phyloP scores from a whole-genome alignment of 2,888 invertebrate genomes.

The Sinotaia quadrata region DNA sequence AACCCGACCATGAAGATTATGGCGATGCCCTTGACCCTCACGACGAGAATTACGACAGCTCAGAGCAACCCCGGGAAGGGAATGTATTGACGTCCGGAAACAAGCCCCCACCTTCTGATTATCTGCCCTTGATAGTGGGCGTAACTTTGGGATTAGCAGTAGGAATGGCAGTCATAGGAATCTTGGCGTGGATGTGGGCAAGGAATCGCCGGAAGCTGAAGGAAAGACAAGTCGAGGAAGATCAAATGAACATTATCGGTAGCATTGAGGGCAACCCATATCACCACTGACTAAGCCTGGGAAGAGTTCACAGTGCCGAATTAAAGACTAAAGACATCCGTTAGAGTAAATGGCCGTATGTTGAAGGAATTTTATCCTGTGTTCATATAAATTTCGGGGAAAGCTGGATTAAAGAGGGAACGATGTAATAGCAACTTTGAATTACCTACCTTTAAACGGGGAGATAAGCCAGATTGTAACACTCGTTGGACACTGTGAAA shows the following conservation, averaged over 20 bases:
- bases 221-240: constrained; percentile 34
- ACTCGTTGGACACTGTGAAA: too few species aligned
- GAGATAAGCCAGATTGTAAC: too few species aligned
- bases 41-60: neutral
- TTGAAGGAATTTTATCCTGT: neutral
- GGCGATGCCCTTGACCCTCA: neutral
- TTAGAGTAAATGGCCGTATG: neutral
- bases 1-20: neutral
- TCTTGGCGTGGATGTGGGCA: constrained; percentile 36
- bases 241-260: constrained; percentile 39
- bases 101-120: neutral
- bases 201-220: constrained; percentile 32
- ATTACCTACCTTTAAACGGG: too few species aligned
- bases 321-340: neutral
- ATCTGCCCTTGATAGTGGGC: constrained; percentile 36
- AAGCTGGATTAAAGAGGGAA: too few species aligned
- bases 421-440: too few species aligned
- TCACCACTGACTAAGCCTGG: constrained; percentile 12
- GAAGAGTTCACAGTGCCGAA: neutral
- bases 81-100: neutral
- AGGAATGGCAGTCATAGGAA: constrained; percentile 33
- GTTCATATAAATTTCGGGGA: too few species aligned
- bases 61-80: constrained; percentile 3
- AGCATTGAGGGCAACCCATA: constrained; percentile 20
- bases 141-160: constrained; percentile 32